A percentile compares a stretch with the other conserved stretches of the same genome.
phyloP scores from a whole-genome alignment of 2,888 invertebrate species.

The Brenthis ino region DNA sequence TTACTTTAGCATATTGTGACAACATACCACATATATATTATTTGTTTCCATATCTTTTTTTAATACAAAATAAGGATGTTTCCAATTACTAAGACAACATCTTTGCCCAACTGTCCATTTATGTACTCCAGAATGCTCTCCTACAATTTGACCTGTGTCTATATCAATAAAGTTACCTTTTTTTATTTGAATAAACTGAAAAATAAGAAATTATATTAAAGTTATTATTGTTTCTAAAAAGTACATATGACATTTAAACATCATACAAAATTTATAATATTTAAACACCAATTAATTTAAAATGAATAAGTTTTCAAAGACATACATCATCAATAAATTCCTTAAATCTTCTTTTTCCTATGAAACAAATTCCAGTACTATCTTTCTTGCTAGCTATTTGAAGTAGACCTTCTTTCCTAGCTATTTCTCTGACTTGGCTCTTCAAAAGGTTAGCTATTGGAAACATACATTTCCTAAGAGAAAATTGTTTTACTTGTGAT shows the following conservation, averaged over 20 bases:
- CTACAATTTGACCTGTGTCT: slow-evolving; percentile 88
- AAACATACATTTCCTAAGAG: slow-evolving; percentile 93
- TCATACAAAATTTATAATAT: too few relatives aligned
- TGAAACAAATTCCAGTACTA: slow-evolving; percentile 98
- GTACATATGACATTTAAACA: too few relatives aligned
- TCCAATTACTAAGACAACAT: slow-evolving; percentile 84
- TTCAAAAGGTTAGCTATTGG: slow-evolving; percentile 92
- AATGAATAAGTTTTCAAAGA: slow-evolving; percentile 9
- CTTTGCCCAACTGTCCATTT: slow-evolving; percentile 97
- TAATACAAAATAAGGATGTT: slow-evolving; percentile 88
- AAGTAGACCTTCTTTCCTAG: slow-evolving; percentile 85
- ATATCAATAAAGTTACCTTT: slow-evolving; percentile 92
- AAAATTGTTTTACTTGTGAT: slow-evolving; percentile 89
- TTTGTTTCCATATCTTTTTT: slow-evolving; percentile 87
- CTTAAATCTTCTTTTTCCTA: slow-evolving; percentile 94
- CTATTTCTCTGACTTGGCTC: slow-evolving; percentile 89
- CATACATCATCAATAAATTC: slow-evolving; percentile 93
- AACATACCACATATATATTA: slow-evolving; percentile 89
- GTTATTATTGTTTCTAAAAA: too few relatives aligned
- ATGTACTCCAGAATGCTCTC: slow-evolving; percentile 93
- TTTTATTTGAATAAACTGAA: slow-evolving; percentile 90
- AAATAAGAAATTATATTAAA: slow-evolving; percentile 33
- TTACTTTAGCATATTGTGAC: not conserved
- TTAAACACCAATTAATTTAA: too few relatives aligned
- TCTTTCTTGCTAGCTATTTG: slow-evolving; percentile 89